Evolutionary conservation across 2,797 vertebrate species (phyloP).

Genomic region (Nannoperca obscura): DNA sequence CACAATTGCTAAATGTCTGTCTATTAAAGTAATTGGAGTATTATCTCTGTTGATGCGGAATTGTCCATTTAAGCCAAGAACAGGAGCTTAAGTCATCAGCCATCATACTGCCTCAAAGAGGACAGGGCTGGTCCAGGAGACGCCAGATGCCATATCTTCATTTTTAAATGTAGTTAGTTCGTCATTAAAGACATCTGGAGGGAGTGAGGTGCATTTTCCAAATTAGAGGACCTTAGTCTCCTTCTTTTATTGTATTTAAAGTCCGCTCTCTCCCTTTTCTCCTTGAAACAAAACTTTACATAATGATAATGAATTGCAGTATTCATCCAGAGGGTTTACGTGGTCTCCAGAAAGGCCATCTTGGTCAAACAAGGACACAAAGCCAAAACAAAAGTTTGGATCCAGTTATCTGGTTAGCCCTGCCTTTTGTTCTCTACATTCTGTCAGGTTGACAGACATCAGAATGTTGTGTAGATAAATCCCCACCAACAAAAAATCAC

Average conservation of each 20-base stretch:
- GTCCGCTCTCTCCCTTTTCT: not conserved
- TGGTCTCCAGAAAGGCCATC: slow-evolving; percentile 12
- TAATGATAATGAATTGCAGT: slow-evolving; percentile 8
- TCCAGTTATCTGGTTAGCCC: slow-evolving; percentile 34
- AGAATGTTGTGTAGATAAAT: slow-evolving; percentile 36
- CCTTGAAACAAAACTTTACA: slow-evolving; percentile 12
- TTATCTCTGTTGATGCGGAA: slow-evolving; percentile 31
- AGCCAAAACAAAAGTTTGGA: slow-evolving; percentile 8
- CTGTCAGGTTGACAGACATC: slow-evolving; percentile 30
- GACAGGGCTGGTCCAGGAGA: slow-evolving; percentile 31
- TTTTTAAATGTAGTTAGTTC: slow-evolving; percentile 28
- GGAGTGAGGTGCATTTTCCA: slow-evolving; percentile 72
- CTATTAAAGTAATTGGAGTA: slow-evolving; percentile 25
- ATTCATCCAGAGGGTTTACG: slow-evolving; percentile 4
- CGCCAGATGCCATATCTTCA: slow-evolving; percentile 28
- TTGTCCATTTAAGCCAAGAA: slow-evolving; percentile 40
- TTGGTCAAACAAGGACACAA: slow-evolving; percentile 42
- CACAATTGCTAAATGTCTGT: slow-evolving; percentile 18
- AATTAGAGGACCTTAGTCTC: slow-evolving; percentile 64
- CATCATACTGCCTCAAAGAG: slow-evolving; percentile 19
- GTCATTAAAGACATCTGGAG: slow-evolving; percentile 71
- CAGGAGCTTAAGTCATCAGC: slow-evolving; percentile 51
- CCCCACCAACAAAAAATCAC: slow-evolving; percentile 44
- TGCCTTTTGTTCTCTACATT: slow-evolving; percentile 35
- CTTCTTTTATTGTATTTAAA: slow-evolving; percentile 25